Conservation (phyloP, 2,888 invertebrate genomes). For the Polia nebulosa region DNA sequence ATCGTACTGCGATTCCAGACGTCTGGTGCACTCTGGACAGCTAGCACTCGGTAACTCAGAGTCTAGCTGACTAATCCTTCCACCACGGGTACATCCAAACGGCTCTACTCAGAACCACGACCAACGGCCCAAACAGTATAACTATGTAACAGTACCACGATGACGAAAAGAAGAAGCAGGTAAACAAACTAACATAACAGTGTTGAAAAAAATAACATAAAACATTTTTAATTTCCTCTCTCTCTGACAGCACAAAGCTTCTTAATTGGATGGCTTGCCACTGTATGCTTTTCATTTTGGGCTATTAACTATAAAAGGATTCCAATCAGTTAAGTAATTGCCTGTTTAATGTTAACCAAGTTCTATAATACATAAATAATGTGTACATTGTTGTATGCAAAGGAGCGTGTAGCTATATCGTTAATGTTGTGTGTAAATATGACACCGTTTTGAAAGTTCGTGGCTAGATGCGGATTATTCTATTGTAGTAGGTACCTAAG, state of each 20-base stretch:
- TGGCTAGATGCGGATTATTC: too few species aligned
- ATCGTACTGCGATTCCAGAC: too few species aligned
- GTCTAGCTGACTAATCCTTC: too few species aligned
- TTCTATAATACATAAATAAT: not conserved
- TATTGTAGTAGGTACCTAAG: too few species aligned
- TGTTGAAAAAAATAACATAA: not conserved
- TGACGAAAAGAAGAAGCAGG: too few species aligned
- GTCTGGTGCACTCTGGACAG: too few species aligned
- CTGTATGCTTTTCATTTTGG: slow-evolving; percentile 76
- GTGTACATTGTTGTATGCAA: not conserved
- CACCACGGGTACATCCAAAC: too few species aligned
- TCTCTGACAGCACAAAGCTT: slow-evolving; percentile 12
- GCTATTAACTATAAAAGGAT: slow-evolving; percentile 60
- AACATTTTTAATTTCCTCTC: slow-evolving; percentile 26
- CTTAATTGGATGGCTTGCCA: slow-evolving; percentile 38
- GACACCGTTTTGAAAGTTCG: too few species aligned
- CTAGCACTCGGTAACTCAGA: too few species aligned
- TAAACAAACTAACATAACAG: not conserved
- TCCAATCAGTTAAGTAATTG: slow-evolving; percentile 68
- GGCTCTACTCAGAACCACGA: too few species aligned
- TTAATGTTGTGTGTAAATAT: not conserved
- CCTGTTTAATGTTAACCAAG: slow-evolving; percentile 24
- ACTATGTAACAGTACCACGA: too few species aligned
- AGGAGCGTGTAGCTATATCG: not conserved
- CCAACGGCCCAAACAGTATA: too few species aligned